phyloP scores from a whole-genome alignment of 2,797 vertebrate genomes.

The Gallirallus australis region DNA sequence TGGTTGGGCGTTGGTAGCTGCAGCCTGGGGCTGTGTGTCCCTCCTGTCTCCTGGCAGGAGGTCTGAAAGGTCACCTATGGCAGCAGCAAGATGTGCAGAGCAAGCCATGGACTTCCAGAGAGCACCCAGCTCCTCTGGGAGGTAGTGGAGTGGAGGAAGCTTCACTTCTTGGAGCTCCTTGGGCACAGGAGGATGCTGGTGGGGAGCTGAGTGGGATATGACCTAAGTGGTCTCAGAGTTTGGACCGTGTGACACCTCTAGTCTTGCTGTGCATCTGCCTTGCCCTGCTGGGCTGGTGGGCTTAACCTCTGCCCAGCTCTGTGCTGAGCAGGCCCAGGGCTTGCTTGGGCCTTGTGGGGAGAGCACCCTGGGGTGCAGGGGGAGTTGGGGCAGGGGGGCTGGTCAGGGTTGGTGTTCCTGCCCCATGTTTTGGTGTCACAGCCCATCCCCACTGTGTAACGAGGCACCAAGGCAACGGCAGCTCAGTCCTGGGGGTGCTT shows the following conservation, averaged over 20 bases:
- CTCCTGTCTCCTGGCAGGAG: background rate
- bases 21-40: background rate
- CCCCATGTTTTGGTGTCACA: background rate
- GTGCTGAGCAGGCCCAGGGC: background rate
- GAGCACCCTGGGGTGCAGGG: background rate
- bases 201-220: background rate
- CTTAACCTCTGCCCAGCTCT: background rate
- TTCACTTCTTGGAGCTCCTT: background rate
- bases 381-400: background rate
- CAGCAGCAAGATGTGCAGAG: background rate
- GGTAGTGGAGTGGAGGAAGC: background rate
- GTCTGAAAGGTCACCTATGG: background rate
- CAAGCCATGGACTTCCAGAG: background rate
- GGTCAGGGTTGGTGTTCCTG: background rate
- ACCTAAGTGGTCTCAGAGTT: background rate
- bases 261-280: accelerated
- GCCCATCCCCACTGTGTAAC: background rate
- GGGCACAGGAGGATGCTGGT: background rate
- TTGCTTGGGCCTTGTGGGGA: background rate
- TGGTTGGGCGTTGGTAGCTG: background rate
- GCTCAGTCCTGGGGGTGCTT: background rate
- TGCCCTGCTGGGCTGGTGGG: background rate
- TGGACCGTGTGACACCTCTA: accelerated
- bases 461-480: background rate
- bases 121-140: background rate